Base-by-base conservation (phyloP, 2,888 invertebrate genomes). In the Harmothoe impar region DNA sequence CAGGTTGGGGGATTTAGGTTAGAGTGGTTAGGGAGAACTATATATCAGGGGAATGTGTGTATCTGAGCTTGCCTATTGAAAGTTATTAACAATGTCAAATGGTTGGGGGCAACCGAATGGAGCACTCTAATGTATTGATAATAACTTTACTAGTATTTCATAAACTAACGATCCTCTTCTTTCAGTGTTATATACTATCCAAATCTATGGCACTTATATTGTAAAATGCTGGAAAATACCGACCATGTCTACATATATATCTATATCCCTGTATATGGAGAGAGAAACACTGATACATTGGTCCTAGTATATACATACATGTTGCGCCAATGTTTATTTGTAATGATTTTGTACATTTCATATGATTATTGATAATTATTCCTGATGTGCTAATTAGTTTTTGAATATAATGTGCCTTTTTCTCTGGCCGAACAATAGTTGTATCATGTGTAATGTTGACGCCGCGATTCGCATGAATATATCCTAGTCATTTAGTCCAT, bases 331-430 rank as follows among this genome's bases (percentile, higher is more conserved):
- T 86, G 86, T 86, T 86, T 25, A 33, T 86, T 86, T 86, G n/a
- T 86, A 52, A 86, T 86, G 54, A 86, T 86, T 86, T 86, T 86
- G 86, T 86, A 86, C 29, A 86, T 86, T 86, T 86, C 86, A 86
- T 86, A 86, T 86, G 54, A 86, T 52, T 86, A 86, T 29, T 54
- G 23, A 29, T 52, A 86, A 86, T 56, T 56, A 54, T 56, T 86
- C 25, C 54, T 86, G 54, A 86, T 31, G 54, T 54, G 86, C 86
- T 86, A 86, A 86, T 86, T 86, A 86, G 86, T 56, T 77, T 86
- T 86, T 86, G 51, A 17, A 86, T 86, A 52, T 86, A 86, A 86
- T 86, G 86, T 86, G 86, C 86, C 86, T 86, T 86, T 84, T 86
- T 86, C 86, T 86, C 86, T 52, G 86, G 86, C 86, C 86, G 86